phyloP scores from a whole-genome alignment of 2,797 vertebrate species.

The Erithacus rubecula region DNA sequence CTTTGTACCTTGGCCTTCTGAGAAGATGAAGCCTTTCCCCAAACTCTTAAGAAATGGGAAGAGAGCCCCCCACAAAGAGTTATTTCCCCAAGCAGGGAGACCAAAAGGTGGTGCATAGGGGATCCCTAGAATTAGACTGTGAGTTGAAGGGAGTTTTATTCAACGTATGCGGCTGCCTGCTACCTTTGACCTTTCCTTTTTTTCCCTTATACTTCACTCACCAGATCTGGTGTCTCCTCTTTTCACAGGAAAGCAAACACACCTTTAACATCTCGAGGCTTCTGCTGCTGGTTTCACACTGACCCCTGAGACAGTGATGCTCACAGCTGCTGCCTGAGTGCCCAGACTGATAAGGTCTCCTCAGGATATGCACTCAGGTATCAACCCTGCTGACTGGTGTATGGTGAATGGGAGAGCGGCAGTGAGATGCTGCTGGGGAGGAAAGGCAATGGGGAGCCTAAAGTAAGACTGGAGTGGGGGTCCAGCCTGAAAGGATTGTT shows the following conservation, averaged over 20 bases:
- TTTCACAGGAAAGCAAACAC: neutral
- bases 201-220: neutral
- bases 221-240: neutral
- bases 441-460: neutral
- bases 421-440: neutral
- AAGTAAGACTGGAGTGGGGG: neutral
- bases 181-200: neutral
- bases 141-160: neutral
- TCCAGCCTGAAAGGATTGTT: neutral
- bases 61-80: neutral
- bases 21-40: neutral
- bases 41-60: neutral
- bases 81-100: neutral
- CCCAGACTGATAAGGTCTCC: neutral
- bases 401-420: neutral
- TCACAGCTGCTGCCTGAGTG: neutral
- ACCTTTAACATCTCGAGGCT: neutral
- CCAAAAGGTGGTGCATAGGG: neutral
- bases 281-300: neutral
- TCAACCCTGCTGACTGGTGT: neutral
- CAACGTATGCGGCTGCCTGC: neutral
- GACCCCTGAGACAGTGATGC: rapidly evolving
- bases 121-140: neutral
- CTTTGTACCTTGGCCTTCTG: neutral
- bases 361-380: neutral